A percentile compares a stretch with the other conserved stretches of the same genome.
These are phyloP conservation scores for Icerya purchasi DNA, from an alignment of 2,888 invertebrate species.

Conservation along the genomic window DNA sequence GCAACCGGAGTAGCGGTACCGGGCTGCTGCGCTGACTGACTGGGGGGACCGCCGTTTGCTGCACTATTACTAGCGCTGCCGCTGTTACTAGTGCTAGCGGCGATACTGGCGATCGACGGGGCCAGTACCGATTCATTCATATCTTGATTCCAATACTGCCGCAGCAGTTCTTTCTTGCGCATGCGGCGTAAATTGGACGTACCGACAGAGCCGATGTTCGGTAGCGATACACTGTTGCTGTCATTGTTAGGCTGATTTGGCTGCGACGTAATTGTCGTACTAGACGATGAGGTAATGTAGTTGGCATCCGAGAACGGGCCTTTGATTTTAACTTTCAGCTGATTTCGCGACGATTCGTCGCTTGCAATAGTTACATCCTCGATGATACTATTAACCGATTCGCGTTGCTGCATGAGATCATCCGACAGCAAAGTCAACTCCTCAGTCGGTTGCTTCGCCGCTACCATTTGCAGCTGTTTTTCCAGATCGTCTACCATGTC, in stretches of 20 bases:
- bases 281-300: constrained; percentile 34
- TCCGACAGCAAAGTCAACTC: constrained; percentile 7
- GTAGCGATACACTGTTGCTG: neutral
- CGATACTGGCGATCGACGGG: constrained; percentile 16
- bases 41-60: constrained; percentile 6
- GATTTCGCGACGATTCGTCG: constrained; percentile 51
- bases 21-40: neutral
- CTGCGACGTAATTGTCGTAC: constrained; percentile 16
- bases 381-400: neutral
- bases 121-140: constrained; percentile 58
- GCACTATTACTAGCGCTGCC: constrained; percentile 31
- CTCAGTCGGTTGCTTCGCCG: constrained; percentile 9
- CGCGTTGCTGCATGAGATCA: neutral
- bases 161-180: constrained; percentile 70
- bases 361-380: neutral
- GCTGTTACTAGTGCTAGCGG: constrained; percentile 21
- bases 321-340: constrained; percentile 74
- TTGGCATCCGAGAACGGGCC: constrained; percentile 63
- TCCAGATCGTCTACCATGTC: constrained; percentile 42
- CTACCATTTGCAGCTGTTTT: constrained; percentile 14
- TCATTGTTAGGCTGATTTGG: constrained; percentile 8
- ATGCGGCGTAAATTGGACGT: constrained; percentile 46
- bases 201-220: constrained; percentile 17
- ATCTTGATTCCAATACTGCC: constrained; percentile 67
- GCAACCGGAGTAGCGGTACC: constrained; percentile 16